Evolutionary conservation across 2,797 vertebrate genomes (phyloP).

Genomic region (Phrynocephalus vlangalii): DNA sequence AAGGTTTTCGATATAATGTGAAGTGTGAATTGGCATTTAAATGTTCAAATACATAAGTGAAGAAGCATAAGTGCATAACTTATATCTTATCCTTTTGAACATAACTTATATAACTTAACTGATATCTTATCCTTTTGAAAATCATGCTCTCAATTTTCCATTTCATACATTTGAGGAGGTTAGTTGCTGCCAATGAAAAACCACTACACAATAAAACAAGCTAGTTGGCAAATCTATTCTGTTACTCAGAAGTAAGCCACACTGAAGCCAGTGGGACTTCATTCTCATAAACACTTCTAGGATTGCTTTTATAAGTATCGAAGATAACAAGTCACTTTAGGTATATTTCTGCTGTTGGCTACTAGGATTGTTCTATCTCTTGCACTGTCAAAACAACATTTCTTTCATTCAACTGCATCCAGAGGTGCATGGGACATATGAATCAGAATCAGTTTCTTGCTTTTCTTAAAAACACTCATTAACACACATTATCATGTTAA

Average conservation of each 20-base stretch:
- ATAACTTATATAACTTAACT: too few relatives aligned
- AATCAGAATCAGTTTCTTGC: slow-evolving; percentile 41
- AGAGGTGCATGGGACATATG: slow-evolving; percentile 64
- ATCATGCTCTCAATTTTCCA: slow-evolving; percentile 4
- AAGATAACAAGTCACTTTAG: neutral
- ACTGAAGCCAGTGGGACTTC: neutral
- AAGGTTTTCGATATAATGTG: slow-evolving; percentile 55
- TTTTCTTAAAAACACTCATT: slow-evolving; percentile 52
- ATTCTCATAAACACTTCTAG: neutral
- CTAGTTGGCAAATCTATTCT: neutral
- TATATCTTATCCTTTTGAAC: neutral
- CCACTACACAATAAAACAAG: slow-evolving; percentile 4
- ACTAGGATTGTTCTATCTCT: slow-evolving; percentile 48
- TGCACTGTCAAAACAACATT: slow-evolving; percentile 61
- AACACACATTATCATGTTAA: slow-evolving; percentile 56
- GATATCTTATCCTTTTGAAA: slow-evolving; percentile 34
- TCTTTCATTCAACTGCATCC: slow-evolving; percentile 61
- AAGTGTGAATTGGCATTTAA: slow-evolving; percentile 72
- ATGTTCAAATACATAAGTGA: slow-evolving; percentile 53
- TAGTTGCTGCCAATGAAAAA: neutral
- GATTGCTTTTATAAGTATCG: neutral
- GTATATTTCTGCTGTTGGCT: too few relatives aligned
- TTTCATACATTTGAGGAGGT: slow-evolving; percentile 6
- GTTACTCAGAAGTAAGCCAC: neutral
- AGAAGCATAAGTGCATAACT: slow-evolving; percentile 37